phyloP scores from a whole-genome alignment of 1,140 invertebrate species.

The Nasonia giraulti region DNA sequence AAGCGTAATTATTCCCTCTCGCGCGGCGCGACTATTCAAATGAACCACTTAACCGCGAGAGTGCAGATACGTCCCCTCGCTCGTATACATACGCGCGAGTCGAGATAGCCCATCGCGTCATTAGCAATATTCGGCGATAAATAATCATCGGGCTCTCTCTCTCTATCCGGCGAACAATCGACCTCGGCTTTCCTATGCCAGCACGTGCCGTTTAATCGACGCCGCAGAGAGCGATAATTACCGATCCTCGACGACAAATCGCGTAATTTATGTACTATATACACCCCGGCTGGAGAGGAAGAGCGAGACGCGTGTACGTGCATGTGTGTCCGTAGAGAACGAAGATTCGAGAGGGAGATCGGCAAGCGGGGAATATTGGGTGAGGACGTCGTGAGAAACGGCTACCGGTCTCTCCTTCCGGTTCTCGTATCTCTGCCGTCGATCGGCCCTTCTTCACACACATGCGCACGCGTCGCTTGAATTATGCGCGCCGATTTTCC shows the following conservation, averaged over 20 bases:
- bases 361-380: constrained; percentile 6
- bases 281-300: not conserved
- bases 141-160: too few relatives aligned
- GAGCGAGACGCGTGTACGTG: not conserved
- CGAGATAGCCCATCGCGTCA: not conserved
- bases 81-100: not conserved
- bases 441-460: not conserved
- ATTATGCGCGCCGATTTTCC: constrained; percentile 5
- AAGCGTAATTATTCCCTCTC: not conserved
- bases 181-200: not conserved
- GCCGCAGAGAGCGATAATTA: not conserved
- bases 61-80: not conserved
- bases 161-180: too few relatives aligned
- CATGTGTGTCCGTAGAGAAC: not conserved
- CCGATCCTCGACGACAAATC: not conserved
- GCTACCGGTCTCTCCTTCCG: constrained; percentile 25
- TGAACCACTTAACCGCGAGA: not conserved
- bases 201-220: not conserved
- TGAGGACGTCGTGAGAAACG: constrained; percentile 14
- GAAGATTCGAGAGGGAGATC: not conserved
- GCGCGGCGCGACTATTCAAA: constrained; percentile 9
- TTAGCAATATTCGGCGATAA: constrained; percentile 39
- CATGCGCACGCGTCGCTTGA: not conserved
- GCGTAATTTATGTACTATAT: not conserved
- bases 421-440: not conserved